A percentile compares a stretch with the other conserved stretches of the same genome.
Conservation (phyloP, 53 echinoderm and acorn worm genomes). For the Antedon mediterranea region DNA sequence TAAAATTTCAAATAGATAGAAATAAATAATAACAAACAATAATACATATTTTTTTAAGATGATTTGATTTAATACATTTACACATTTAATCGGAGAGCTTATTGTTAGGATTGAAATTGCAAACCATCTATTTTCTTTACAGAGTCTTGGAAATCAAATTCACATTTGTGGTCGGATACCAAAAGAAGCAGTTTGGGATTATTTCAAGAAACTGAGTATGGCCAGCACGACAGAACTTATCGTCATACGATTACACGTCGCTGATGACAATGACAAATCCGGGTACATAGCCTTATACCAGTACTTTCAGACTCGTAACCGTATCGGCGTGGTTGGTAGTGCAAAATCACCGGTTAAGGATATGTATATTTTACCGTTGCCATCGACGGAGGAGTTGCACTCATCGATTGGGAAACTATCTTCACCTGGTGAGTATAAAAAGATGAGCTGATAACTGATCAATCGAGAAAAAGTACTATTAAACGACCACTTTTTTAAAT, state of each 20-base stretch:
- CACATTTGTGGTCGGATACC: slow-evolving; percentile 87
- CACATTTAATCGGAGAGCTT: not conserved
- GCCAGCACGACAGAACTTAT: slow-evolving; percentile 69
- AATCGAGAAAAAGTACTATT: too few species aligned
- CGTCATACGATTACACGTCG: slow-evolving; percentile 61
- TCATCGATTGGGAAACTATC: slow-evolving; percentile 51
- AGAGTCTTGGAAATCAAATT: slow-evolving; percentile 70
- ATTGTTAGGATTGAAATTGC: not conserved
- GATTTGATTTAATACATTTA: too few species aligned
- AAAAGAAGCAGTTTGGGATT: slow-evolving; percentile 82
- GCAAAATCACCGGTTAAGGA: slow-evolving; percentile 69
- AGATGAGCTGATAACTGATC: too few species aligned
- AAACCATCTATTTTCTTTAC: not conserved
- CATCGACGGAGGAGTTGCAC: slow-evolving; percentile 50
- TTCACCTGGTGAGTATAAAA: slow-evolving; percentile 56
- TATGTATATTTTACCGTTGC: slow-evolving; percentile 79
- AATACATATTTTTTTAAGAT: too few species aligned
- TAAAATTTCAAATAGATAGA: too few species aligned
- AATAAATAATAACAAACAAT: too few species aligned
- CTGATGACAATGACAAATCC: slow-evolving; percentile 56
- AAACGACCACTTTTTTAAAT: too few species aligned
- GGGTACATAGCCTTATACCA: slow-evolving; percentile 66
- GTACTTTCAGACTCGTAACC: slow-evolving; percentile 77
- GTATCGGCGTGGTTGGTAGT: slow-evolving; percentile 80
- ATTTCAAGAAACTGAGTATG: slow-evolving; percentile 57